These are phyloP conservation scores for Pollicipes pollicipes DNA, from an alignment of 1,140 invertebrate species.

Conservation along the genomic window DNA sequence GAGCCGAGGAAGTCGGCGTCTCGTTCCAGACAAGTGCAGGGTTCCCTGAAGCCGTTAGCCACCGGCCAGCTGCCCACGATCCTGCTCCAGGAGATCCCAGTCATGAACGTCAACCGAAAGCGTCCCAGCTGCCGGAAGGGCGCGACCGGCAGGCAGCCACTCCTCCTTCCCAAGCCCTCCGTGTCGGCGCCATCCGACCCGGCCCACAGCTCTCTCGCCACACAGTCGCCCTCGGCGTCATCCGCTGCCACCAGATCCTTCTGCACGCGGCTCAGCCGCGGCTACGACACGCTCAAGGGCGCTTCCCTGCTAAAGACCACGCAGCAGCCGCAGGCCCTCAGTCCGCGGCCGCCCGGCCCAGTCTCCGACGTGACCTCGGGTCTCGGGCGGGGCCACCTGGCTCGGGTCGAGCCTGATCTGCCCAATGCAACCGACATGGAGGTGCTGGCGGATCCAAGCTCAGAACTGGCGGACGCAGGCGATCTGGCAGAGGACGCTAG, in stretches of 20 bases:
- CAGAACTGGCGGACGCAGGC: too few species aligned
- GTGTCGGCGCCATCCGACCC: neutral
- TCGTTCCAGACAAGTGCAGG: too few species aligned
- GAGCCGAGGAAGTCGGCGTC: neutral
- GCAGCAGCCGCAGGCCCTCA: too few species aligned
- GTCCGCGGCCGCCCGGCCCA: too few species aligned
- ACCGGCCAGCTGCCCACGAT: neutral
- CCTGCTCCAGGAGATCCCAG: neutral
- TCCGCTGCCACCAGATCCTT: neutral
- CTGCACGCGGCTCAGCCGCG: neutral
- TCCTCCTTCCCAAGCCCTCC: neutral
- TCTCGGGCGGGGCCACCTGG: neutral
- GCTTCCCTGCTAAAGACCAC: too few species aligned
- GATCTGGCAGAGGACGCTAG: neutral
- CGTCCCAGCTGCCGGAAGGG: neutral
- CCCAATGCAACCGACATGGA: neutral
- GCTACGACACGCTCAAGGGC: neutral
- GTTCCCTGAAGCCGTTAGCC: neutral
- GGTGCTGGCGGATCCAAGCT: neutral
- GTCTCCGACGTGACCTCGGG: too few species aligned
- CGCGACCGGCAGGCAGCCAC: neutral
- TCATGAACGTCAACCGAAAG: neutral
- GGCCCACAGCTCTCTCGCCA: neutral
- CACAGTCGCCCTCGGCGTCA: neutral
- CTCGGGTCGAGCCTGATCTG: neutral